These are phyloP conservation scores for Strigamia transsilvanica DNA, from an alignment of 2,888 invertebrate species.

Conservation along the genomic window DNA sequence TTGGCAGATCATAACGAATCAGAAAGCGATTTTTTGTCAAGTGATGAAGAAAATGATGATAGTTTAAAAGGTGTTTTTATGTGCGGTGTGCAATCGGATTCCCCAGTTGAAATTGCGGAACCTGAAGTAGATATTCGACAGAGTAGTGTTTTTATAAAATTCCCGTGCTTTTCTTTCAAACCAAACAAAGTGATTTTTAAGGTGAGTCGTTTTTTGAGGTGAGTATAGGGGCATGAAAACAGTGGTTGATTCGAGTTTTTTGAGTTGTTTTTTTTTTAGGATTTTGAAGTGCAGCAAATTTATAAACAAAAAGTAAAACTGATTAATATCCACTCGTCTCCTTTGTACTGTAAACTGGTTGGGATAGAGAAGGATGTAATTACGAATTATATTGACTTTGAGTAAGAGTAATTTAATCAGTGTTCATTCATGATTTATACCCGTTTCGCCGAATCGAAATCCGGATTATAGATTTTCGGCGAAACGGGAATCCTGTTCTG, in stretches of 20 bases:
- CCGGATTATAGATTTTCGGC: too few relatives aligned
- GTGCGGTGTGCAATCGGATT: not conserved
- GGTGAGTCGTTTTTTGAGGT: not conserved
- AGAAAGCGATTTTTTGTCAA: not conserved
- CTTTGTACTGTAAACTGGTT: not conserved
- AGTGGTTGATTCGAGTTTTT: not conserved
- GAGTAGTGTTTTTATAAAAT: not conserved
- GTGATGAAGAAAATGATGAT: not conserved
- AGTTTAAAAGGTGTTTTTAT: not conserved
- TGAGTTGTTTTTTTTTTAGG: not conserved
- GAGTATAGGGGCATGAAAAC: not conserved
- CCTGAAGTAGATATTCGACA: not conserved
- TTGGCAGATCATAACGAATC: not conserved
- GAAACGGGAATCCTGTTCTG: too few relatives aligned
- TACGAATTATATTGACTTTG: not conserved
- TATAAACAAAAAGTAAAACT: slow-evolving; percentile 17
- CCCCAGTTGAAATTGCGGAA: too few relatives aligned
- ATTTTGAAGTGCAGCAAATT: not conserved
- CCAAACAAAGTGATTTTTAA: slow-evolving; percentile 9
- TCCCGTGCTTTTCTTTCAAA: not conserved
- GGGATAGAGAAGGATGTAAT: not conserved
- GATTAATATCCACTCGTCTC: not conserved
- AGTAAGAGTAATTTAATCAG: not conserved
- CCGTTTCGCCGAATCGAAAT: too few relatives aligned
- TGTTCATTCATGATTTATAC: too few relatives aligned